Evolutionary conservation across 2,888 invertebrate species (phyloP).

Genomic region (Drosophila trichaetosa): DNA sequence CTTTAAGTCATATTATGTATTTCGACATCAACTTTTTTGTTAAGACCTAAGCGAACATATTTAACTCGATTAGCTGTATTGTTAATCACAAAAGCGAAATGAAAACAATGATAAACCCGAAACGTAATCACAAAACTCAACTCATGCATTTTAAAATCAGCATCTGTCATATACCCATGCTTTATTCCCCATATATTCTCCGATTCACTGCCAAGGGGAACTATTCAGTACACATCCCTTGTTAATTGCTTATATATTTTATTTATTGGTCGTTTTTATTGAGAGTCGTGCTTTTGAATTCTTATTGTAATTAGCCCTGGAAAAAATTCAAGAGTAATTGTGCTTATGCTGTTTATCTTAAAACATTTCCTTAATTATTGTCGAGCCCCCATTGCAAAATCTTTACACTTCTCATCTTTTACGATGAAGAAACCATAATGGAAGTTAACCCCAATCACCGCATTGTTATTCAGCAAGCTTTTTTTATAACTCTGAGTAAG

Average conservation of each 20-base stretch:
- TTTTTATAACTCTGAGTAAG: neutral
- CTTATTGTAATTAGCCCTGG: neutral
- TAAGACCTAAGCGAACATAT: slow-evolving; percentile 50
- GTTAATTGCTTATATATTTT: neutral
- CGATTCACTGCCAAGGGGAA: neutral
- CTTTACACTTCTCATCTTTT: neutral
- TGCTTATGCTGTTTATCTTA: neutral
- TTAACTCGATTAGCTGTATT: slow-evolving; percentile 27
- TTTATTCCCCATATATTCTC: neutral
- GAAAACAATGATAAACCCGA: slow-evolving; percentile 22
- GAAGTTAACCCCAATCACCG: neutral
- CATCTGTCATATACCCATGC: neutral
- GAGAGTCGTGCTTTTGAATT: neutral
- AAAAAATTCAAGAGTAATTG: neutral
- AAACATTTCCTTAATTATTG: neutral
- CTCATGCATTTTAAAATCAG: slow-evolving; percentile 28
- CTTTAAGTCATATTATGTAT: slow-evolving; percentile 57
- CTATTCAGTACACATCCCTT: neutral
- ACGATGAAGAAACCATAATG: neutral
- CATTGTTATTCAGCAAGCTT: neutral
- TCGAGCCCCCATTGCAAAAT: neutral
- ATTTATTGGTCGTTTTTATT: neutral
- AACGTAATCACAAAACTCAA: slow-evolving; percentile 23
- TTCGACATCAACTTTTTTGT: slow-evolving; percentile 38
- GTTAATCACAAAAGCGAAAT: slow-evolving; percentile 10